Evolutionary conservation across 2,888 invertebrate species (phyloP).

Genomic region (Urechis unicinctus): DNA sequence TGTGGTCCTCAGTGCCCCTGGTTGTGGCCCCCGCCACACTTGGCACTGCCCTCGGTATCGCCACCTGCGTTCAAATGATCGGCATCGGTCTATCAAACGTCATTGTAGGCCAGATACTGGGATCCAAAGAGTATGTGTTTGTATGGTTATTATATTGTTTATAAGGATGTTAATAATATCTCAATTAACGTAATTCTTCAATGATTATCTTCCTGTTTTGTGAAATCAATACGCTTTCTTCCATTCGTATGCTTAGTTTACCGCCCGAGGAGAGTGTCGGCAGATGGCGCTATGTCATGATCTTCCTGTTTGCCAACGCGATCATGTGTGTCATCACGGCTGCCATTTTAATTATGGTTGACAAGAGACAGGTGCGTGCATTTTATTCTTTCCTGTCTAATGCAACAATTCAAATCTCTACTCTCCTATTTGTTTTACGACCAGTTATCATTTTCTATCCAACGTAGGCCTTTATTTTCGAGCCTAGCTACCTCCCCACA

Average conservation of each 20-base stretch:
- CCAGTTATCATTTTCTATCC: too few relatives aligned
- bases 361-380: slow-evolving; percentile 39
- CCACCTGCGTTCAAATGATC: slow-evolving; percentile 51
- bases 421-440: too few relatives aligned
- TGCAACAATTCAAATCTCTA: too few relatives aligned
- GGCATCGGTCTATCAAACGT: slow-evolving; percentile 50
- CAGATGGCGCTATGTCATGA: slow-evolving; percentile 49
- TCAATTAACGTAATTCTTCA: too few relatives aligned
- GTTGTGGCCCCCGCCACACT: slow-evolving; percentile 47
- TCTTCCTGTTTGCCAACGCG: slow-evolving; percentile 45
- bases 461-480: too few relatives aligned
- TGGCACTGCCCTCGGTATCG: slow-evolving; percentile 51
- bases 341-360: slow-evolving; percentile 36
- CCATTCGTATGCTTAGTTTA: too few relatives aligned
- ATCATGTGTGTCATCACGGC: slow-evolving; percentile 39
- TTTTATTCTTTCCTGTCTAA: too few relatives aligned
- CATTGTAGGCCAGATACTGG: slow-evolving; percentile 47
- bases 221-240: too few relatives aligned
- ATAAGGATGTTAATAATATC: too few relatives aligned
- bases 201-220: too few relatives aligned
- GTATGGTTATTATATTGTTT: too few relatives aligned
- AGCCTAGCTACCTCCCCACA: too few relatives aligned
- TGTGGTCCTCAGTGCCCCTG: slow-evolving; percentile 51
- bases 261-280: slow-evolving; percentile 21
- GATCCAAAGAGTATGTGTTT: slow-evolving; percentile 27